Evolutionary conservation across 2,113 vertebrate genomes (phyloP).

Genomic region (Sapayoa aenigma): DNA sequence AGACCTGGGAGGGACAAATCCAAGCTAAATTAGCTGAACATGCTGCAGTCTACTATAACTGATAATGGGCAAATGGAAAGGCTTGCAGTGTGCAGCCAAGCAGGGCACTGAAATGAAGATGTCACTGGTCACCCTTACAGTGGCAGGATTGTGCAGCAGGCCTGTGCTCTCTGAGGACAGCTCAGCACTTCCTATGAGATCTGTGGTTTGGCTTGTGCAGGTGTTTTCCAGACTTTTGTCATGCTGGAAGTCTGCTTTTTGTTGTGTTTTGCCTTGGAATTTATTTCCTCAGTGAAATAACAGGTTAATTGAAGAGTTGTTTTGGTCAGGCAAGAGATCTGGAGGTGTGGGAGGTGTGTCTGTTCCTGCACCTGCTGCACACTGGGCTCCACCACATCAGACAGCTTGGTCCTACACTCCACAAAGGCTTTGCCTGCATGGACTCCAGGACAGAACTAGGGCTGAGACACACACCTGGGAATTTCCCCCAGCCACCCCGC

Average conservation of each 20-base stretch:
- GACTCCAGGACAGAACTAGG: background rate
- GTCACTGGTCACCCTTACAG: background rate
- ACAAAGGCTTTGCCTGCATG: background rate
- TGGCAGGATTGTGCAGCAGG: background rate
- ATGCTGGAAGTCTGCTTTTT: background rate
- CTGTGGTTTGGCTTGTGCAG: background rate
- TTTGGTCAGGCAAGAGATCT: background rate
- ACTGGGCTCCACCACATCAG: fast-evolving
- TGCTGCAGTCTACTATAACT: background rate
- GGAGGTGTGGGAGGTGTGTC: background rate
- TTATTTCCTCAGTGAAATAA: background rate
- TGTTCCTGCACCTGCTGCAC: background rate
- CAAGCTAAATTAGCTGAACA: background rate
- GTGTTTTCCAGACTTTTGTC: background rate
- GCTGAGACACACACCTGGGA: fast-evolving
- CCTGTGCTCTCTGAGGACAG: background rate
- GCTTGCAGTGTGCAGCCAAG: background rate
- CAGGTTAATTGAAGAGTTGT: background rate
- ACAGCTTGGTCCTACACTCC: background rate
- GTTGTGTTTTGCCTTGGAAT: background rate
- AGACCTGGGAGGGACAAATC: background rate
- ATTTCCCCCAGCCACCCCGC: background rate
- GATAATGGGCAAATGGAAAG: background rate
- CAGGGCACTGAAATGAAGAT: background rate
- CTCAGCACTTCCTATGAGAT: background rate